These are phyloP conservation scores for Phrixothrix hirtus DNA, from an alignment of 2,888 invertebrate species.

Conservation along the genomic window DNA sequence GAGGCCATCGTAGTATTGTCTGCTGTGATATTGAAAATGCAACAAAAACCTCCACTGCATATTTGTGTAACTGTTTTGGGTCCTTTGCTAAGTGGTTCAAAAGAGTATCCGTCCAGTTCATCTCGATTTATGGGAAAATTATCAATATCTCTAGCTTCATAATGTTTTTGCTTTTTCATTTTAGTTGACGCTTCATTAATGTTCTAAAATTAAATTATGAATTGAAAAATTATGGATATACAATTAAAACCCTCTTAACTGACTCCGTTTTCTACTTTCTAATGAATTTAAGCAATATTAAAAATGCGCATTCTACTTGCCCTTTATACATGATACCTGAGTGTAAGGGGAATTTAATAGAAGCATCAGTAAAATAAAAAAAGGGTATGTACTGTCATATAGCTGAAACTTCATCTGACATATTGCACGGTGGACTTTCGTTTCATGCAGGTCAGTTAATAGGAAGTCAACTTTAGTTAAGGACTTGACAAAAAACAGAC, in stretches of 20 bases:
- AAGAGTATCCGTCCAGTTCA: constrained; percentile 25
- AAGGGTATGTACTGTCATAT: too few relatives aligned
- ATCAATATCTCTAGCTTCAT: constrained; percentile 9
- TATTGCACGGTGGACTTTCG: too few relatives aligned
- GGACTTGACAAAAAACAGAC: too few relatives aligned
- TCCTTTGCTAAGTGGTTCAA: constrained; percentile 17
- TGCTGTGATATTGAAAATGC: constrained; percentile 29
- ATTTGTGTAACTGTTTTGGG: constrained; percentile 23
- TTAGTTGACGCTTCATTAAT: background rate
- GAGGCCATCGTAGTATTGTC: constrained; percentile 5
- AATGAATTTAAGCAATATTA: background rate
- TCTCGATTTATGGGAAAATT: constrained; percentile 19
- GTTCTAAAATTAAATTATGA: constrained; percentile 4
- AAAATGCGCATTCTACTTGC: background rate
- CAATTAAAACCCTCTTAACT: background rate
- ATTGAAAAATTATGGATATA: background rate
- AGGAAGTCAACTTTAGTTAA: too few relatives aligned
- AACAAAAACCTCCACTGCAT: constrained; percentile 32
- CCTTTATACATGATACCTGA: background rate
- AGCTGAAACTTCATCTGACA: too few relatives aligned
- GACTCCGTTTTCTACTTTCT: background rate
- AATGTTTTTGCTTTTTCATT: background rate
- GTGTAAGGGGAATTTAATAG: too few relatives aligned
- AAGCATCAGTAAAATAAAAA: too few relatives aligned
- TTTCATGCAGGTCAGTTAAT: too few relatives aligned